Evolutionary conservation across 2,113 vertebrate species (phyloP), one percentile per base, ranked within the genome.

Genomic region (Crotophaga sulcirostris): DNA sequence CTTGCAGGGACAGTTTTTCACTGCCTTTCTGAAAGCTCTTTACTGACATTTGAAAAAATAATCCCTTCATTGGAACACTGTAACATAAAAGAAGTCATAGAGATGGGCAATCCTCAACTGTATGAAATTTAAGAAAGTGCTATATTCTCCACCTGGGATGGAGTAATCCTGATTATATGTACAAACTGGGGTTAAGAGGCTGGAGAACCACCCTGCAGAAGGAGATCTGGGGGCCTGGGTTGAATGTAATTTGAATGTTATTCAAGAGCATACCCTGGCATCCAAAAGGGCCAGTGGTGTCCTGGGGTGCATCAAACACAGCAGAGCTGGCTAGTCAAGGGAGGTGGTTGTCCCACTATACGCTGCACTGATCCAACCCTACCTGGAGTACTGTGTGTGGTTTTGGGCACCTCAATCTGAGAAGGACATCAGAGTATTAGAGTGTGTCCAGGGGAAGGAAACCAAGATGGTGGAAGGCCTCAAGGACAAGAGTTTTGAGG

Each of bases 241-340:
- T 3, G 3, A 17, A 40, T n/a, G 3, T 1, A 28, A 63, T 14
- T 23, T 63, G 29, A 55, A 23, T 15, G 4, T 9, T 16, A 75
- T 15, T 7, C 13, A 3, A 4, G 10, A 58, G 40, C 3, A 12
- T 74, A 24, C 4, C 13, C 40, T 69, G 59, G 13, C 9, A 74
- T 9, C 9, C 52, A 26, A 51, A 52, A 45, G 21, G 5, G 12
- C 3, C 26, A 74, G 1, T 1, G 0, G 0, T 24, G 15, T 11
- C 24, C 36, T 54, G n/a, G 18, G 4, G 7, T 2, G 5, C n/a
- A 58, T 15, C 36, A 78, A 69, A 8, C 23, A 49, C 24, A 58
- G 40, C 11, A 44, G 6, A 1, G 0, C 8, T 33, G 26, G 20
- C 14, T 0, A 0, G 5, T 23, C 2, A 2, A 82, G 47, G 42